A percentile compares a stretch with the other conserved stretches of the same genome.
These are phyloP conservation scores for Lophius piscatorius DNA, from an alignment of 2,113 vertebrate species.

Conservation along the genomic window DNA sequence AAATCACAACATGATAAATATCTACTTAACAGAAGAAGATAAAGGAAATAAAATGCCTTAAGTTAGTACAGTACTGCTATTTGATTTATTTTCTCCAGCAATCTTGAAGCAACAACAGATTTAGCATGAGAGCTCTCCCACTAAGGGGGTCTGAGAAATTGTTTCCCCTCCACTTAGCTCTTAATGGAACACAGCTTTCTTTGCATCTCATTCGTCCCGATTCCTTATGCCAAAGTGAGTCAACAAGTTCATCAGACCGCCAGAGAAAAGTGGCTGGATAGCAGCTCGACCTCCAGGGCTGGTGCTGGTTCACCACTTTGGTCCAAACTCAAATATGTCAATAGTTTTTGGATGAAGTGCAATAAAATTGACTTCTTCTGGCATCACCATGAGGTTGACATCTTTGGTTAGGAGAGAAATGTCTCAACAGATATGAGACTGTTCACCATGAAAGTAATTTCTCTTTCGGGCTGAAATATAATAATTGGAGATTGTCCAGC, in stretches of 20 bases:
- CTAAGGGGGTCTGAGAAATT: not conserved
- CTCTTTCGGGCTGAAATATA: too few species aligned
- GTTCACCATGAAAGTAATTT: too few species aligned
- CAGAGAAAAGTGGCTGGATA: not conserved
- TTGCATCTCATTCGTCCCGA: not conserved
- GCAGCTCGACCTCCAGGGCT: too few species aligned
- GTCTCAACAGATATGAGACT: too few species aligned
- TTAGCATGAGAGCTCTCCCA: constrained; percentile 2
- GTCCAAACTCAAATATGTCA: too few species aligned
- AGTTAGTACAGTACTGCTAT: too few species aligned
- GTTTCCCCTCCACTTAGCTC: constrained; percentile 14
- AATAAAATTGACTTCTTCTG: too few species aligned
- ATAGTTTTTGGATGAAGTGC: too few species aligned
- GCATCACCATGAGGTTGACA: too few species aligned
- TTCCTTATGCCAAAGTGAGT: constrained; percentile 9
- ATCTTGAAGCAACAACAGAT: constrained; percentile 6
- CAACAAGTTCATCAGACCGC: constrained; percentile 1
- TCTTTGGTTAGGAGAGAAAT: too few species aligned
- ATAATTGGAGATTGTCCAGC: too few species aligned
- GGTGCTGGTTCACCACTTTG: too few species aligned
- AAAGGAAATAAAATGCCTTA: constrained; percentile 26
- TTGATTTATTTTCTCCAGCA: constrained; percentile 3
- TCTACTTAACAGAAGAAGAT: constrained; percentile 12
- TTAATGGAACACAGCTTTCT: constrained; percentile 32
- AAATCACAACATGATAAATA: constrained; percentile 7